These are phyloP conservation scores for Drosophila nikananu DNA, from an alignment of 1,140 invertebrate species.

Conservation along the genomic window DNA sequence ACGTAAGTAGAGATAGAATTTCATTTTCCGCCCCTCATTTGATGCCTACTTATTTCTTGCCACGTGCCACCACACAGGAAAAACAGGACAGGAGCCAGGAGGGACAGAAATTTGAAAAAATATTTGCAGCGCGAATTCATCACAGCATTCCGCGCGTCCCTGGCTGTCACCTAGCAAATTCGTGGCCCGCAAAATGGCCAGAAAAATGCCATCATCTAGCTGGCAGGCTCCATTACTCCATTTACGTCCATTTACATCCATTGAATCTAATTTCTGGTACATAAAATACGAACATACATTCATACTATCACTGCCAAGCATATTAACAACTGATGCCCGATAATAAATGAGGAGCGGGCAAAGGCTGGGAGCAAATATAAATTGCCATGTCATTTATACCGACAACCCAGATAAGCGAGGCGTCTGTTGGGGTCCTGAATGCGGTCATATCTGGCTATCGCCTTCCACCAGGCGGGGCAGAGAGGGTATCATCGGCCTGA, in stretches of 20 bases:
- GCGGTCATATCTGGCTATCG: constrained; percentile 17
- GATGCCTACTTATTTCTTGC: constrained; percentile 37
- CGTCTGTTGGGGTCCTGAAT: constrained; percentile 21
- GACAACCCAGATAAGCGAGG: constrained; percentile 66
- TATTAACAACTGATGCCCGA: constrained; percentile 78
- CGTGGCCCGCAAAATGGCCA: constrained; percentile 19
- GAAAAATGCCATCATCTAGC: constrained; percentile 43
- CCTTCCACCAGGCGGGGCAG: neutral
- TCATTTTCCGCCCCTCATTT: constrained; percentile 36
- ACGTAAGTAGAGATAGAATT: constrained; percentile 36
- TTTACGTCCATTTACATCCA: constrained; percentile 25
- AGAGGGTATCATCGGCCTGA: neutral
- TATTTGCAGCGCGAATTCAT: constrained; percentile 48
- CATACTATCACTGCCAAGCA: constrained; percentile 58
- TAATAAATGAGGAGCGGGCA: constrained; percentile 41
- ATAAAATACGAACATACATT: constrained; percentile 44
- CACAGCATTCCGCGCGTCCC: constrained; percentile 39
- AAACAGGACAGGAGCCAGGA: neutral
- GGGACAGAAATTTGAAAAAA: constrained; percentile 34
- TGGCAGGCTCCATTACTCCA: constrained; percentile 55
- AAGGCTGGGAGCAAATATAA: constrained; percentile 61
- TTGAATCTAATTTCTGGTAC: constrained; percentile 63
- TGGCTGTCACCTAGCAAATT: constrained; percentile 77
- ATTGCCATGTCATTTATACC: constrained; percentile 81
- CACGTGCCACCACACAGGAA: constrained; percentile 29